Base-by-base conservation (phyloP, 2,888 invertebrate genomes). In the Rhagophthalmus giganteus region DNA sequence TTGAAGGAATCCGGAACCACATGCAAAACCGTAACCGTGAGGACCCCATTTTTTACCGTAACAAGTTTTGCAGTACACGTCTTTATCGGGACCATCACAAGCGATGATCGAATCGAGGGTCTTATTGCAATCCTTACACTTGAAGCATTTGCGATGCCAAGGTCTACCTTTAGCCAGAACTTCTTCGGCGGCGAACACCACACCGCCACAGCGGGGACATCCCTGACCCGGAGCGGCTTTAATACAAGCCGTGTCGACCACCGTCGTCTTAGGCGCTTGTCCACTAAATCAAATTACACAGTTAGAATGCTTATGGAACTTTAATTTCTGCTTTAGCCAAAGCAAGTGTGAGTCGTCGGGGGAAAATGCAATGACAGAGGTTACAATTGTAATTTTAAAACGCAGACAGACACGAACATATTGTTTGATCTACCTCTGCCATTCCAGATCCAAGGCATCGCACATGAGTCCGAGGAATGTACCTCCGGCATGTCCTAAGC, bases 1-100 rank as follows among this genome's bases (percentile, higher is more conserved):
- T 75, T 93, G 91, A 62, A 94, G 81, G 79, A 93, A 93, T 60
- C 95, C 94, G 61, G 94, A 94, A 53, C 95, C 95, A 71, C 91
- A 92, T 58, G 94, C 95, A 73, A 94, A 95, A 49, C 95, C 95
- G 71, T 94, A 95, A 54, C 94, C 94, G 74, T 96, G 96, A 41
- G 96, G 96, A 66, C 96, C 97, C 88, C 90, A 96, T 76, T 93
- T 95, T 79, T 95, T 94, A 68, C 95, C 95, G 75, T 98, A 96
- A 78, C 97, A 98, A 69, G 92, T 91, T 78, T 93, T 95, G 79
- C 97, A 97, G 78, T 93, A 97, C 56, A 97, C 88, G 64, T 94
- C 92, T 56, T 84, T 84, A 68, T 95, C 91, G 41, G 96, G 96
- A 33, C 92, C 93, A 71, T 96, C 95, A 70, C 94, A 94, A 63